phyloP scores from a whole-genome alignment of 2,797 vertebrate species.

The Rhabdomys pumilio region DNA sequence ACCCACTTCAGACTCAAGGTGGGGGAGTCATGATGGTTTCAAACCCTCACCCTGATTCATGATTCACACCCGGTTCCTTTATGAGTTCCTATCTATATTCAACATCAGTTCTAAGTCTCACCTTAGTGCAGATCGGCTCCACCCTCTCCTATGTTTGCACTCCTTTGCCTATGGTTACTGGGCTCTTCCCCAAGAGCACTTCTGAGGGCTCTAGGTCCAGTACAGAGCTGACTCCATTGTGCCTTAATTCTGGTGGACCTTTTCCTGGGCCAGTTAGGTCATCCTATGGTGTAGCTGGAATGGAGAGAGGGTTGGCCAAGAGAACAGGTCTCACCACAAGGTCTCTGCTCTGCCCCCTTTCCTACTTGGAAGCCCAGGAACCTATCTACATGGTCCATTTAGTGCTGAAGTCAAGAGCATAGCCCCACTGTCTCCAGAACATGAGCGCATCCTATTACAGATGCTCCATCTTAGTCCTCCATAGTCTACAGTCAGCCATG shows the following conservation, averaged over 20 bases:
- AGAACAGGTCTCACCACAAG: neutral
- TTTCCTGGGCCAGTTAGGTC: slow-evolving; percentile 2
- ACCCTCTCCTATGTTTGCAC: neutral
- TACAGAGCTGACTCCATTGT: neutral
- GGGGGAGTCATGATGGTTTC: slow-evolving; percentile 40
- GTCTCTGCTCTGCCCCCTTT: slow-evolving; percentile 27
- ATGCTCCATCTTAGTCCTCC: slow-evolving; percentile 64
- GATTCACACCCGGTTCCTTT: slow-evolving; percentile 50
- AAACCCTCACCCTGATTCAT: slow-evolving; percentile 29
- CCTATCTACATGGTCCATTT: slow-evolving; percentile 59
- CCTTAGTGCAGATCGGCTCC: slow-evolving; percentile 54
- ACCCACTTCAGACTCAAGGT: neutral
- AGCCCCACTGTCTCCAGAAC: slow-evolving; percentile 64
- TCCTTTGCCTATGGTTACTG: neutral
- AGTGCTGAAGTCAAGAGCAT: slow-evolving; percentile 22
- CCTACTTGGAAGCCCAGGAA: slow-evolving; percentile 34
- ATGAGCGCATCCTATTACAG: slow-evolving; percentile 72
- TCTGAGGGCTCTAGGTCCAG: neutral
- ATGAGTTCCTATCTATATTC: slow-evolving; percentile 32
- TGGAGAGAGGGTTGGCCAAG: neutral
- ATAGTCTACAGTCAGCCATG: neutral
- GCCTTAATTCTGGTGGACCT: neutral
- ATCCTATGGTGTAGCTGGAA: neutral
- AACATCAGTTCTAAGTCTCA: slow-evolving; percentile 61
- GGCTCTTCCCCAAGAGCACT: neutral